Evolutionary conservation across 2,888 invertebrate species (phyloP).

Genomic region (Nowickia ferox): DNA sequence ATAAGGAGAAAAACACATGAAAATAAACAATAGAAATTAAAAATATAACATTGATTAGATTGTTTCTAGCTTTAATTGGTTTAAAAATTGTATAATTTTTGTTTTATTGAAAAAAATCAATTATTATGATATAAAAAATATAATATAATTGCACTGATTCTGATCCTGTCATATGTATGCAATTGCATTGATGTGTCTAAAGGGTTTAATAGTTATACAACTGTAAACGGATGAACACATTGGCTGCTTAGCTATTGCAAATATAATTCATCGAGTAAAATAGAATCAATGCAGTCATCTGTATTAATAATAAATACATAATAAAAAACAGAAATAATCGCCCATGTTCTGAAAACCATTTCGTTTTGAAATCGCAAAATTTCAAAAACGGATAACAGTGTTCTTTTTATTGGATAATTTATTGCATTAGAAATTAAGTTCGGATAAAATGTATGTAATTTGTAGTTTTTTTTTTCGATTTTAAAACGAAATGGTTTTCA

Average conservation of each 20-base stretch:
- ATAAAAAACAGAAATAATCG: background rate
- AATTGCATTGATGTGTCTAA: background rate
- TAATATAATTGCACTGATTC: slow-evolving; percentile 36
- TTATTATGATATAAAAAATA: slow-evolving; percentile 41
- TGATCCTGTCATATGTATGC: background rate
- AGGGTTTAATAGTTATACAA: background rate
- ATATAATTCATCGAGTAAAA: background rate
- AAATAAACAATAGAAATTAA: slow-evolving; percentile 72
- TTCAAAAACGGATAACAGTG: too few relatives aligned
- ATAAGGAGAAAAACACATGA: slow-evolving; percentile 71
- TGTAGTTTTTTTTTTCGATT: too few relatives aligned
- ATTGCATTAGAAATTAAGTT: too few relatives aligned
- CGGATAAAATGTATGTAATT: too few relatives aligned
- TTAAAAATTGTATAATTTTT: slow-evolving; percentile 27
- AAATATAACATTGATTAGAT: slow-evolving; percentile 68
- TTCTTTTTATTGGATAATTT: too few relatives aligned
- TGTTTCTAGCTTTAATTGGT: slow-evolving; percentile 56
- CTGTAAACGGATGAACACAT: too few relatives aligned
- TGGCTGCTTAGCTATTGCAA: too few relatives aligned
- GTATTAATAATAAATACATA: slow-evolving; percentile 10
- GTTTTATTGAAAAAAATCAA: slow-evolving; percentile 33
- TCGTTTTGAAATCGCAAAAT: too few relatives aligned
- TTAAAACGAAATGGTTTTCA: too few relatives aligned
- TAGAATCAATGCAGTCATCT: slow-evolving; percentile 27
- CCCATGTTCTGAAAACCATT: too few relatives aligned